Conservation (phyloP, 2,113 vertebrate species). For the Melospiza melodia region DNA sequence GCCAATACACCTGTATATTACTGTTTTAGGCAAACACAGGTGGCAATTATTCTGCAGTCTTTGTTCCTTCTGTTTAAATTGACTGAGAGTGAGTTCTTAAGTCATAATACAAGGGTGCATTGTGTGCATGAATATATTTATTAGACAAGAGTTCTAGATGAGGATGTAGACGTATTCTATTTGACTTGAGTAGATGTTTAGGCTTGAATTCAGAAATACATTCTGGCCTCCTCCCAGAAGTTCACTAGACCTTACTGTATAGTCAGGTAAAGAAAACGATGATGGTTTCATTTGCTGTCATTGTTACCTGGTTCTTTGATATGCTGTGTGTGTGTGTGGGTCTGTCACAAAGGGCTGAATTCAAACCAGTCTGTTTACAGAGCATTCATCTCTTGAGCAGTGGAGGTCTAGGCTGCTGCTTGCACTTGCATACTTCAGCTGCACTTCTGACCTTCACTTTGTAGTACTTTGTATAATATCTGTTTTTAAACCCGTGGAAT, state of each 20-base stretch:
- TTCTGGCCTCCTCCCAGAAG: neutral
- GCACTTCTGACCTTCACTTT: neutral
- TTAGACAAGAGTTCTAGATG: neutral
- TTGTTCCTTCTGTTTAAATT: neutral
- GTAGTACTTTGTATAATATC: neutral
- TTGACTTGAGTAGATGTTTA: neutral
- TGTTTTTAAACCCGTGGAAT: neutral
- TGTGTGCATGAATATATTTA: neutral
- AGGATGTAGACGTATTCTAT: neutral
- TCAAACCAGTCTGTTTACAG: neutral
- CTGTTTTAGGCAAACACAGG: neutral
- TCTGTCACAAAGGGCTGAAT: neutral
- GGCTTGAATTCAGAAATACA: neutral
- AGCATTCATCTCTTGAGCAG: neutral
- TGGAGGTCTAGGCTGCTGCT: neutral
- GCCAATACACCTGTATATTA: neutral
- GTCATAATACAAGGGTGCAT: neutral
- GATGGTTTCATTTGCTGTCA: neutral
- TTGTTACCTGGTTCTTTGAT: neutral
- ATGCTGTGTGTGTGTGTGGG: neutral
- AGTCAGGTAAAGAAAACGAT: neutral
- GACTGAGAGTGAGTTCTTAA: neutral
- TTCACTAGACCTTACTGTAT: neutral
- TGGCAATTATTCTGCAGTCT: neutral
- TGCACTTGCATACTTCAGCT: neutral